Percentiles rank a stretch among this genome's conserved stretches.
These are phyloP conservation scores for Aldabrachelys gigantea DNA, from an alignment of 2,113 vertebrate species.

Conservation along the genomic window DNA sequence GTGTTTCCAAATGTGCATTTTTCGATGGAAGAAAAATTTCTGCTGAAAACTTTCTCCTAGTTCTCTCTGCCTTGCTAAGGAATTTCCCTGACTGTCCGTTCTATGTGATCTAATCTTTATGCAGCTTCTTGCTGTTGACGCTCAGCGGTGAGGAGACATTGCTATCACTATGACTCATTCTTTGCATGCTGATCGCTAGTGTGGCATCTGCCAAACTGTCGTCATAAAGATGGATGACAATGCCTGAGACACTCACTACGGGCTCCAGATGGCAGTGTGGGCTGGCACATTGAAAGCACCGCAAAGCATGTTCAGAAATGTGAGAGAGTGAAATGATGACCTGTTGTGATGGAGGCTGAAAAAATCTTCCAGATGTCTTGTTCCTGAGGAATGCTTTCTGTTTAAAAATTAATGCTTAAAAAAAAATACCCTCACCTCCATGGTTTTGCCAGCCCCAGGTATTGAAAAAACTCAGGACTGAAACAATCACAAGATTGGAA, in stretches of 20 bases:
- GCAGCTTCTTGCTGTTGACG: background rate
- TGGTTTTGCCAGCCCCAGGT: background rate
- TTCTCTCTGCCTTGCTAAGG: background rate
- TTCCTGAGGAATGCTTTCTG: background rate
- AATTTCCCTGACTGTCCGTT: background rate
- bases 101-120: background rate
- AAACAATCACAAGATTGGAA: background rate
- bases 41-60: background rate
- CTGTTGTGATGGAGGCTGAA: background rate
- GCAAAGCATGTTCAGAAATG: background rate
- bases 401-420: background rate
- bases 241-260: background rate
- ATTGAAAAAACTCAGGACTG: background rate
- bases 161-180: background rate
- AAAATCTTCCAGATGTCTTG: background rate
- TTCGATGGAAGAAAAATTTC: background rate
- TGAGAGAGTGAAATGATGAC: background rate
- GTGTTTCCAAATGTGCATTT: background rate
- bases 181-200: background rate
- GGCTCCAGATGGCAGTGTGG: background rate
- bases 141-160: background rate
- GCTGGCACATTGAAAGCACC: background rate
- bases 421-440: background rate
- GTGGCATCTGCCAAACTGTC: background rate
- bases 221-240: background rate